Evolutionary conservation across 2,888 invertebrate genomes (phyloP).

Genomic region (Microctonus brassicae): DNA sequence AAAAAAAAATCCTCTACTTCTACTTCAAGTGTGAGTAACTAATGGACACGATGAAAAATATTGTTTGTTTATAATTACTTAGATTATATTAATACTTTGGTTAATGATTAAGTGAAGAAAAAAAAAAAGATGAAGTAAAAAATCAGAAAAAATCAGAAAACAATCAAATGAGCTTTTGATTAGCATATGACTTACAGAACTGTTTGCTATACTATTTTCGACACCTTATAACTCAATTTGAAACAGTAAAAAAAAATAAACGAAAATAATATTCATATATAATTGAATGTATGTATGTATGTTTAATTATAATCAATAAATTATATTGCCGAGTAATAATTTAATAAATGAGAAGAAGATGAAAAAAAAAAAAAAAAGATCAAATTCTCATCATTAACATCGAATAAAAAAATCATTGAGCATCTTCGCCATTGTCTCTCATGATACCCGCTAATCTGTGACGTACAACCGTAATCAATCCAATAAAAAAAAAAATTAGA

Average conservation of each 20-base stretch:
- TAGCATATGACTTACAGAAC: not conserved
- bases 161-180: not conserved
- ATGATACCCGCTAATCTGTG: not conserved
- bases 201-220: not conserved
- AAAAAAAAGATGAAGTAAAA: slow-evolving; percentile 17
- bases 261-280: too few species aligned
- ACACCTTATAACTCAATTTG: not conserved
- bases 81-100: not conserved
- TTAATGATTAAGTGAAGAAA: not conserved
- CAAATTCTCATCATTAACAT: too few species aligned
- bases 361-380: too few species aligned
- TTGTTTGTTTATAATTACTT: not conserved
- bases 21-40: not conserved
- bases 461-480: not conserved
- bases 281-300: too few species aligned
- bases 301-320: too few species aligned
- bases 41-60: not conserved
- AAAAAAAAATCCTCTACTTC: not conserved
- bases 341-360: too few species aligned
- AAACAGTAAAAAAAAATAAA: too few species aligned
- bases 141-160: too few species aligned
- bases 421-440: slow-evolving; percentile 8
- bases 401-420: not conserved
- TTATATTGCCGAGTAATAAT: too few species aligned
- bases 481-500: too few species aligned